phyloP scores from a whole-genome alignment of 2,888 invertebrate species.

The Chloroclysta siterata region DNA sequence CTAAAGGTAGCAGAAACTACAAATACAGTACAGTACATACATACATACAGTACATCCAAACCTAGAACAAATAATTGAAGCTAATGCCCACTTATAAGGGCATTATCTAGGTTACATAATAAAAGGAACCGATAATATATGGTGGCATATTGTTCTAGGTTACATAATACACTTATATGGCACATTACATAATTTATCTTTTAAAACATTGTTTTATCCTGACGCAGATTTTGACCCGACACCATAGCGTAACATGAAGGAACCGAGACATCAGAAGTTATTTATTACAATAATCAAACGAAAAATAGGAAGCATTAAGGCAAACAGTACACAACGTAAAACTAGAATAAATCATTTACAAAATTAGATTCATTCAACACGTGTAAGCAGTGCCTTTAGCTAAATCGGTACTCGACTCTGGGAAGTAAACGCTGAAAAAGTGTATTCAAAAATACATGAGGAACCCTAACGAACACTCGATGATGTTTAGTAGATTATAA shows the following conservation, averaged over 20 bases:
- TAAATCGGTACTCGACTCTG: slow-evolving; percentile 53
- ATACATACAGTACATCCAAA: too few relatives aligned
- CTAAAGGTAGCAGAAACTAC: too few relatives aligned
- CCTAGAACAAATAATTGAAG: too few relatives aligned
- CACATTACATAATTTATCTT: too few relatives aligned
- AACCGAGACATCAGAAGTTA: too few relatives aligned
- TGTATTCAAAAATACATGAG: slow-evolving; percentile 74
- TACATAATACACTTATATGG: too few relatives aligned
- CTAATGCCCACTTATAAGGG: too few relatives aligned
- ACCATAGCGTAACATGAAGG: background rate
- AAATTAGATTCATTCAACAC: slow-evolving; percentile 41
- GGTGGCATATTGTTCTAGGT: too few relatives aligned
- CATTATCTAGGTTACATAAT: too few relatives aligned
- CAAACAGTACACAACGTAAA: background rate
- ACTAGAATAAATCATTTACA: slow-evolving; percentile 13
- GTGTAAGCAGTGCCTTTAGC: slow-evolving; percentile 42
- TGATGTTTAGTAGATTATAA: slow-evolving; percentile 84
- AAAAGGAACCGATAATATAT: too few relatives aligned
- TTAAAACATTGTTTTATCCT: too few relatives aligned
- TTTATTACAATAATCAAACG: background rate
- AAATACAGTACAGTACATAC: too few relatives aligned
- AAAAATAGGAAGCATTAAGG: background rate
- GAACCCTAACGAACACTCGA: slow-evolving; percentile 79
- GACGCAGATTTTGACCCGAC: background rate
- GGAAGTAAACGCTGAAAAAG: slow-evolving; percentile 63